phyloP scores from a whole-genome alignment of 2,888 invertebrate species.

The Brenthis daphne region DNA sequence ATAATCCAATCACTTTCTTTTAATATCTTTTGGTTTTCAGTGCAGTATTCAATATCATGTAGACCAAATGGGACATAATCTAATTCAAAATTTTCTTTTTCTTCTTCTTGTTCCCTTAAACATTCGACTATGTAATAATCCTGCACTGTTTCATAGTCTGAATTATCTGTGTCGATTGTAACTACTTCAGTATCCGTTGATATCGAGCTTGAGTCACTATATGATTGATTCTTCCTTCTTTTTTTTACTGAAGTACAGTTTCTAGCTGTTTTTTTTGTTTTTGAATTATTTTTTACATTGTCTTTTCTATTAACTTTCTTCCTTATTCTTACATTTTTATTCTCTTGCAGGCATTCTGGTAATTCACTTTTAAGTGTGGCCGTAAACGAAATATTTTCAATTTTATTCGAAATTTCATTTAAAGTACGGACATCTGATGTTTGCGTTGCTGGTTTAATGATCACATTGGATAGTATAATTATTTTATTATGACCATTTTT shows the following conservation, averaged over 20 bases:
- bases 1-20: constrained; percentile 34
- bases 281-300: no score
- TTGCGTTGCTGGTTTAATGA: constrained; percentile 22
- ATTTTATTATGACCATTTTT: neutral
- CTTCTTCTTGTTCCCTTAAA: constrained; percentile 1
- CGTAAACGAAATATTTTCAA: neutral
- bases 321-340: no score
- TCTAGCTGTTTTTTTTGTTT: neutral
- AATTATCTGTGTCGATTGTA: constrained; percentile 21
- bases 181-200: neutral
- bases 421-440: constrained; percentile 21
- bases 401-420: neutral
- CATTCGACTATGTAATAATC: constrained; percentile 24
- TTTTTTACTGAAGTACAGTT: neutral
- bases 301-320: no score
- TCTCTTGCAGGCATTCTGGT: constrained; percentile 9
- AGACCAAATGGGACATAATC: constrained; percentile 23
- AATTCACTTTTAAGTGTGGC: neutral
- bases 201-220: neutral
- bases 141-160: constrained; percentile 27
- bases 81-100: constrained; percentile 31
- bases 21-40: constrained; percentile 21
- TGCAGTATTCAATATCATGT: constrained; percentile 33
- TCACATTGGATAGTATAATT: constrained; percentile 25
- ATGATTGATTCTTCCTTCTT: neutral